Conservation (phyloP, 2,888 invertebrate species). For the Pterobdella sp. region DNA sequence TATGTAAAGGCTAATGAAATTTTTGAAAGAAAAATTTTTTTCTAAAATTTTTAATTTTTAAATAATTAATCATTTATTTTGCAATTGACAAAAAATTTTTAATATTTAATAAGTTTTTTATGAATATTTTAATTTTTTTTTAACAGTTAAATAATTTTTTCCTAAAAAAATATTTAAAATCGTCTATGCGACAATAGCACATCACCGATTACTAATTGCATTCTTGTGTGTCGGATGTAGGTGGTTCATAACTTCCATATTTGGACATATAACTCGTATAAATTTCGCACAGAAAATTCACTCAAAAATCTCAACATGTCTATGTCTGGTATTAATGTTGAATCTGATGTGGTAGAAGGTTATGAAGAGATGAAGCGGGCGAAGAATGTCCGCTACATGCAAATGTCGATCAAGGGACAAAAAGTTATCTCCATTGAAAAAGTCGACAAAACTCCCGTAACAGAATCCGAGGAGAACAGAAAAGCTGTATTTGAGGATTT, state of each 20-base stretch:
- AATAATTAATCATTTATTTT: no score
- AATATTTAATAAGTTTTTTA: no score
- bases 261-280: not conserved
- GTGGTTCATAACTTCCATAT: slow-evolving; percentile 18
- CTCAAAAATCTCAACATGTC: slow-evolving; percentile 29
- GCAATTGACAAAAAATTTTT: no score
- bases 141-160: not conserved
- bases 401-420: slow-evolving; percentile 25
- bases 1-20: no score
- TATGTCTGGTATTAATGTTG: slow-evolving; percentile 32
- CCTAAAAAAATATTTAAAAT: slow-evolving; percentile 19
- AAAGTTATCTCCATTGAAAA: slow-evolving; percentile 28
- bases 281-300: not conserved
- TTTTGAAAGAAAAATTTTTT: no score
- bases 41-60: no score
- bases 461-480: not conserved
- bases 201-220: slow-evolving; percentile 7
- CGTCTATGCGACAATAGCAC: not conserved
- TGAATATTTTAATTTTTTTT: not conserved
- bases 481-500: slow-evolving; percentile 31
- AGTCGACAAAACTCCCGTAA: not conserved
- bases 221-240: slow-evolving; percentile 26
- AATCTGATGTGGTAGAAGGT: slow-evolving; percentile 27
- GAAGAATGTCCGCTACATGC: slow-evolving; percentile 28
- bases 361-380: slow-evolving; percentile 33